Evolutionary conservation across 2,797 vertebrate genomes (phyloP).

Genomic region (Argya squamiceps): DNA sequence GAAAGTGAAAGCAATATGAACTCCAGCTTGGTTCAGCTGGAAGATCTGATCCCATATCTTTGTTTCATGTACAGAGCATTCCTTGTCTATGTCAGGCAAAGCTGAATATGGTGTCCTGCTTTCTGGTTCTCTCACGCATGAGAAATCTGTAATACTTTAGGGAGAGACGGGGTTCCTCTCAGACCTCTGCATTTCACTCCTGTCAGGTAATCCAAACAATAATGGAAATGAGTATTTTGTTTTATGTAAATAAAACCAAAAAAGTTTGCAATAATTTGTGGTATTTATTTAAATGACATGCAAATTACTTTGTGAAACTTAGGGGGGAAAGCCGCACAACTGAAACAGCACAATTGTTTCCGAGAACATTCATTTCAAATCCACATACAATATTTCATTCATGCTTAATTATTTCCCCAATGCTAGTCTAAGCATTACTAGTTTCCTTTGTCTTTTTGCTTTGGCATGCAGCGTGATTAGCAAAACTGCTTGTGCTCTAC

Average conservation of each 20-base stretch:
- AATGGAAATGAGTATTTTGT: slow-evolving; percentile 38
- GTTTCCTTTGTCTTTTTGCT: slow-evolving; percentile 65
- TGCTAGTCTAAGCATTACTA: slow-evolving; percentile 34
- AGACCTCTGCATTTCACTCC: not conserved
- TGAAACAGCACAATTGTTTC: slow-evolving; percentile 57
- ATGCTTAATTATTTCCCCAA: slow-evolving; percentile 65
- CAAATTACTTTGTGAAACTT: slow-evolving; percentile 59
- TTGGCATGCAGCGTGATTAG: slow-evolving; percentile 57
- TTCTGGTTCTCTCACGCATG: accelerated
- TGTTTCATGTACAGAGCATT: not conserved
- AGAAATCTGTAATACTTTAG: not conserved
- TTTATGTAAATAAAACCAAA: slow-evolving; percentile 60
- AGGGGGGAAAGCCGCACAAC: slow-evolving; percentile 7
- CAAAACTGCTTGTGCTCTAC: slow-evolving; percentile 26
- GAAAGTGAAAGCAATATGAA: not conserved
- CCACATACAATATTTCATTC: slow-evolving; percentile 53
- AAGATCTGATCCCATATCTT: not conserved
- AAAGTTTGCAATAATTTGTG: slow-evolving; percentile 44
- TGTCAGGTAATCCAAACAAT: slow-evolving; percentile 19
- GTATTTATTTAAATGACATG: slow-evolving; percentile 63
- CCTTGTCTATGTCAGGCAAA: not conserved
- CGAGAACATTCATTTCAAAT: slow-evolving; percentile 50
- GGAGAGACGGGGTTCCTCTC: not conserved
- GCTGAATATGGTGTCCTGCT: not conserved
- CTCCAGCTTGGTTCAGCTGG: not conserved